Evolutionary conservation across 2,888 invertebrate species (phyloP).

Genomic region (Folsomia manolachei): DNA sequence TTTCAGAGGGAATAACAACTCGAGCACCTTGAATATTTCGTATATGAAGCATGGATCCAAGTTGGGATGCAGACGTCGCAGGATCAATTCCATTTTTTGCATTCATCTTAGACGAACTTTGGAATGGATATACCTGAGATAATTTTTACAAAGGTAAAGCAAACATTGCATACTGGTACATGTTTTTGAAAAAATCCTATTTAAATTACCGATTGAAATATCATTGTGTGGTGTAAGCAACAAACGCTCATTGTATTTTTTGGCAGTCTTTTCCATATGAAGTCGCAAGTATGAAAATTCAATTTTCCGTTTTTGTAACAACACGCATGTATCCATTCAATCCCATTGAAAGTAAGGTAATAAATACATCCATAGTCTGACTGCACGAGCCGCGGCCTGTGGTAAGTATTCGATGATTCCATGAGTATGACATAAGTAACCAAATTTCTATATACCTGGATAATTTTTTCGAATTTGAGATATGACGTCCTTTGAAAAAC

Average conservation of each 20-base stretch:
- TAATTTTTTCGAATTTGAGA: constrained; percentile 68
- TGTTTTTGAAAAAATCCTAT: too few species aligned
- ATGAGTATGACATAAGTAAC: too few species aligned
- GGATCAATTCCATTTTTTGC: too few species aligned
- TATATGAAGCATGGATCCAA: constrained; percentile 71
- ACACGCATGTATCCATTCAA: constrained; percentile 63
- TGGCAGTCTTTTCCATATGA: constrained; percentile 60
- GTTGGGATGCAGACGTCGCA: constrained; percentile 58
- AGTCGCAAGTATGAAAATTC: constrained; percentile 64
- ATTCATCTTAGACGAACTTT: too few species aligned
- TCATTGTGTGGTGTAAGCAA: constrained; percentile 65
- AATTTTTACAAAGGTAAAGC: too few species aligned
- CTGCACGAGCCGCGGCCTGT: constrained; percentile 71
- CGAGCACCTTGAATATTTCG: constrained; percentile 71
- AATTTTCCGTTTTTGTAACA: constrained; percentile 61
- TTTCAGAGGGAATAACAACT: constrained; percentile 60
- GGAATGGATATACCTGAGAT: too few species aligned
- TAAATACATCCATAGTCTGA: constrained; percentile 70
- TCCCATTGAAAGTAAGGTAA: constrained; percentile 71
- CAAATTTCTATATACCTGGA: constrained; percentile 64
- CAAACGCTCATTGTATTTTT: constrained; percentile 61
- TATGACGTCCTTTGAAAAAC: constrained; percentile 64
- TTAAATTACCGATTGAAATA: constrained; percentile 65
- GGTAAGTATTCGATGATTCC: too few species aligned
- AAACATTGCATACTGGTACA: too few species aligned